Evolutionary conservation across 2,888 invertebrate species (phyloP).

Genomic region (Volucella bombylans): DNA sequence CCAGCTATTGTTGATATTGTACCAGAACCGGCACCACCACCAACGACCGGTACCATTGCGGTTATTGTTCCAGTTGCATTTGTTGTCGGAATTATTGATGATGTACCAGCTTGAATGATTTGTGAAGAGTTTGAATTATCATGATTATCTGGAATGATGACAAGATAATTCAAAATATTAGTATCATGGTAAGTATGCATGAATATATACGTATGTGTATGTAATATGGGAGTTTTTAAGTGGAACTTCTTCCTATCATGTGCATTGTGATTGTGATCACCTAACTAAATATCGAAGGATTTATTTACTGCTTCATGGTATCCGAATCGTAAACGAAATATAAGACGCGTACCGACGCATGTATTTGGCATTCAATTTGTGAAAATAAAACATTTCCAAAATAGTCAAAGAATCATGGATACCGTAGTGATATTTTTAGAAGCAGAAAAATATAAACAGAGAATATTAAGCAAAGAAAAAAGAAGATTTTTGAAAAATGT

Average conservation of each 20-base stretch:
- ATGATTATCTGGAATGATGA: slow-evolving; percentile 79
- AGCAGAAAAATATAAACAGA: too few relatives aligned
- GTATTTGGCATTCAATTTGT: too few relatives aligned
- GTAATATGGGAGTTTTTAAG: neutral
- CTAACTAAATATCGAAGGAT: too few relatives aligned
- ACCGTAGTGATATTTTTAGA: too few relatives aligned
- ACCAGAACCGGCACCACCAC: slow-evolving; percentile 75
- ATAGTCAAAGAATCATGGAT: too few relatives aligned
- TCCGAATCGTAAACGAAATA: too few relatives aligned
- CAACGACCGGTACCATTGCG: slow-evolving; percentile 75
- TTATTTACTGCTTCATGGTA: too few relatives aligned
- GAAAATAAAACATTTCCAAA: too few relatives aligned
- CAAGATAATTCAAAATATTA: neutral
- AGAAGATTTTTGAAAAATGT: too few relatives aligned
- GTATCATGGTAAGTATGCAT: neutral
- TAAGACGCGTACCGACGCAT: too few relatives aligned
- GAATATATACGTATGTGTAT: neutral
- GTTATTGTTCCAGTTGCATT: slow-evolving; percentile 74
- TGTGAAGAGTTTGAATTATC: slow-evolving; percentile 83
- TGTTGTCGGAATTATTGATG: slow-evolving; percentile 80
- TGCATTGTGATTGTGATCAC: too few relatives aligned
- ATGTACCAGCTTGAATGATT: slow-evolving; percentile 79
- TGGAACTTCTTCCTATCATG: neutral
- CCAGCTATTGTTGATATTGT: slow-evolving; percentile 77
- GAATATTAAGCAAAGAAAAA: too few relatives aligned